phyloP scores from a whole-genome alignment of 2,113 vertebrate species.

The Gulo gulo region DNA sequence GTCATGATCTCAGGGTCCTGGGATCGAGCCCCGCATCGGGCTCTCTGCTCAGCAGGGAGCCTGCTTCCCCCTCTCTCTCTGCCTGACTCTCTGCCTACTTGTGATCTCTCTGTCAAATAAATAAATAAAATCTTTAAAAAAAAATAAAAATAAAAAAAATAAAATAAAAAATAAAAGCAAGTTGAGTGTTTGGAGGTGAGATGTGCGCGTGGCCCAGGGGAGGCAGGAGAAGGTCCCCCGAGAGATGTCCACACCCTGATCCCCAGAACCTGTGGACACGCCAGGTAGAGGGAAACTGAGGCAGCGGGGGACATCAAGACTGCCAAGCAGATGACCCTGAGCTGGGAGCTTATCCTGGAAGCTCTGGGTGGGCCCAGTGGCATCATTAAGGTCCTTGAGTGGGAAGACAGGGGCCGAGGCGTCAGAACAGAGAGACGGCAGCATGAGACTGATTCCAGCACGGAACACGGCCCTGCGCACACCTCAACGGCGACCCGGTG shows the following conservation, averaged over 20 bases:
- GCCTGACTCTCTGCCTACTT: no score
- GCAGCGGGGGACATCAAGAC: not conserved
- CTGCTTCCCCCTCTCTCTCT: no score
- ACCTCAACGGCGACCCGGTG: rapidly evolving
- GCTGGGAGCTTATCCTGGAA: rapidly evolving
- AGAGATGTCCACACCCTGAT: rapidly evolving
- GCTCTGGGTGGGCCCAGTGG: rapidly evolving
- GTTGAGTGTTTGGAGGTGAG: not conserved
- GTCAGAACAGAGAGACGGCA: not conserved
- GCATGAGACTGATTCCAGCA: no score
- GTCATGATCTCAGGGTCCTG: no score
- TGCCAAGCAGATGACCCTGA: not conserved
- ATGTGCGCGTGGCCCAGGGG: rapidly evolving
- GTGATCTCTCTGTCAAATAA: no score
- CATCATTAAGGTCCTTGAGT: rapidly evolving
- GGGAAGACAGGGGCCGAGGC: not conserved
- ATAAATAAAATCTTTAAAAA: no score
- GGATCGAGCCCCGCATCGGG: no score
- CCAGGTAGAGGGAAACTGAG: rapidly evolving
- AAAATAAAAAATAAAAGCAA: not conserved
- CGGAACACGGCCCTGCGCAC: rapidly evolving
- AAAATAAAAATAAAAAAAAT: no score
- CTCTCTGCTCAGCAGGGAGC: no score
- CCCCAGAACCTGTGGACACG: not conserved
- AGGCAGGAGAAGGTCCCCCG: rapidly evolving